Base-by-base conservation (phyloP, 2,113 vertebrate species). In the Clarias macrocephalus region DNA sequence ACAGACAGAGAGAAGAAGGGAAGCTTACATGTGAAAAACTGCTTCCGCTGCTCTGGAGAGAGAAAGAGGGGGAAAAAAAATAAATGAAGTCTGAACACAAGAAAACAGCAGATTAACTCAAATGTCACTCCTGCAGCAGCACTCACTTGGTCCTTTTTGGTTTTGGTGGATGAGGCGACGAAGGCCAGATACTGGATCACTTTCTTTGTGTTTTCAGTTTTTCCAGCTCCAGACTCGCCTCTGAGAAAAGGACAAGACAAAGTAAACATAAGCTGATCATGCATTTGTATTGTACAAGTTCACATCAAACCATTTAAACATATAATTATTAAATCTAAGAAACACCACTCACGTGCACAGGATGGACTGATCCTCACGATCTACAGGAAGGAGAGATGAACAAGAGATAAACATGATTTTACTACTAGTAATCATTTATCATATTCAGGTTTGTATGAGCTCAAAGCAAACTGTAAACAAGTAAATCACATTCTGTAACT, bases 361-460 rank as follows among this genome's bases (percentile, higher is more conserved):
- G 90, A 95, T 95, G 84, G 95, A 94, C 91, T 95, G 95, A 86
- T 95, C 95, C 90, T 95, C 95, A 8, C 94, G 95, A 91, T 95
- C 94, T 95, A 88, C 77, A 82, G 81, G 48, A 59, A 57, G 42
- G 65, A 57, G 48, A 68, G 2, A 18, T 21, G 30, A 59, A 63
- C 9, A 30, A 82, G 21, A 1, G 56, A 48, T 48, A 2, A 80
- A 62, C 30, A 8, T 19, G 54, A 1, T 15, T 77, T 23, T 56
- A n/a, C 16, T 5, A 5, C n/a, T 77, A 23, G 0, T 0, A 25
- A 4, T 23, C 8, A 3, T 54, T 65, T 25, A 11, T 21, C 13
- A 3, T 33, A 15, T 11, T 30, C 16, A 3, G 2, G 11, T n/a
- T 9, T 25, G 23, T 2, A 48, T 11, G 12, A 15, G 9, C 23